Evolutionary conservation across 2,888 invertebrate genomes (phyloP).

Genomic region (Pseudeuparius sepicola): DNA sequence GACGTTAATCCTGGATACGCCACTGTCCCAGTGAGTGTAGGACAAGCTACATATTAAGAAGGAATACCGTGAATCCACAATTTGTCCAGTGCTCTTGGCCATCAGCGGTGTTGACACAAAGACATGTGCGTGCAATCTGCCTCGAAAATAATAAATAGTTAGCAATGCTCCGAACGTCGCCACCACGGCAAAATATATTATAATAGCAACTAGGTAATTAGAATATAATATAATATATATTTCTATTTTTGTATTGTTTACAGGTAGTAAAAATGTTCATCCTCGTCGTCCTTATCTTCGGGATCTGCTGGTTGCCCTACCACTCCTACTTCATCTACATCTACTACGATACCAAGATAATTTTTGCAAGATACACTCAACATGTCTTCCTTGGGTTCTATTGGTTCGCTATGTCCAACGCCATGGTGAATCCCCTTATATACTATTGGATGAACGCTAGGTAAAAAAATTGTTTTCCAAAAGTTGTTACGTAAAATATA

Average conservation of each 20-base stretch:
- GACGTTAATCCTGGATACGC: too few relatives aligned
- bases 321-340: conserved; percentile 79
- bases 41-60: too few relatives aligned
- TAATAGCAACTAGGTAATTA: too few relatives aligned
- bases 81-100: too few relatives aligned
- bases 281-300: conserved; percentile 75
- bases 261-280: conserved; percentile 89
- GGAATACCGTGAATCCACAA: too few relatives aligned
- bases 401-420: conserved; percentile 87
- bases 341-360: conserved; percentile 57
- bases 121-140: too few relatives aligned
- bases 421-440: conserved; percentile 86
- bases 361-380: conserved; percentile 63
- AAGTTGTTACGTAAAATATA: not conserved
- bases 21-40: too few relatives aligned
- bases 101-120: too few relatives aligned
- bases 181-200: too few relatives aligned
- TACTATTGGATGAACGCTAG: conserved; percentile 91
- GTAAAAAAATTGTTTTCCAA: conserved; percentile 40
- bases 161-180: too few relatives aligned
- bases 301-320: conserved; percentile 82
- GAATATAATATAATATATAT: too few relatives aligned
- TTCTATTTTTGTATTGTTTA: conserved; percentile 19
- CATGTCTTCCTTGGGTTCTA: conserved; percentile 80
- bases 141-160: too few relatives aligned